A percentile compares a stretch with the other conserved stretches of the same genome.
Evolutionary conservation across 2,797 vertebrate species (phyloP).

Genomic region (Botia kubotai): DNA sequence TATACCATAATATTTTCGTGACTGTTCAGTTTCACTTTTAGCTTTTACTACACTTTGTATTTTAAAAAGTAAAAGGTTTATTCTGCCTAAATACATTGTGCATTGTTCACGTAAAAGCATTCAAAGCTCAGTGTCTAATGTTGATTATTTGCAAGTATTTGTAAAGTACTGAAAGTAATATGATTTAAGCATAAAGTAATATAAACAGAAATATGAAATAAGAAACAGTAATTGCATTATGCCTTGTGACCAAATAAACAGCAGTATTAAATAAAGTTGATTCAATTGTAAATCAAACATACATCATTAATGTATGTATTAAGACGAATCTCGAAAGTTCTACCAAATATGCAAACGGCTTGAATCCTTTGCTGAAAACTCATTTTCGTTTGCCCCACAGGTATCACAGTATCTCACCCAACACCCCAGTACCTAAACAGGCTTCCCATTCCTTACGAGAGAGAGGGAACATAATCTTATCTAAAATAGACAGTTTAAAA

Average conservation of each 20-base stretch:
- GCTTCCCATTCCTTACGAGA: constrained; percentile 55
- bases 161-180: too few species aligned
- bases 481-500: constrained; percentile 71
- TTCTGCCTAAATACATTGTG: not conserved
- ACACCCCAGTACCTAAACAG: constrained; percentile 55
- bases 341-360: not conserved
- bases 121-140: not conserved
- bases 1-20: not conserved
- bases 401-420: constrained; percentile 39
- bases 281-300: not conserved
- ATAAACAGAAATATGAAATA: too few species aligned
- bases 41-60: not conserved
- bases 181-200: too few species aligned
- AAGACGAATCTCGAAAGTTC: not conserved
- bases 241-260: too few species aligned
- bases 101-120: not conserved
- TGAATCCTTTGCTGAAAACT: constrained; percentile 18
- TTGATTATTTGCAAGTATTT: too few species aligned
- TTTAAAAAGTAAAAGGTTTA: not conserved
- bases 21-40: not conserved
- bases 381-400: constrained; percentile 36
- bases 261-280: too few species aligned
- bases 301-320: not conserved
- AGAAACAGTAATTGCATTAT: too few species aligned
- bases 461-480: constrained; percentile 73